These are phyloP conservation scores for Caenorhabditis remanei DNA, from an alignment of 1,140 invertebrate species.

Conservation along the genomic window DNA sequence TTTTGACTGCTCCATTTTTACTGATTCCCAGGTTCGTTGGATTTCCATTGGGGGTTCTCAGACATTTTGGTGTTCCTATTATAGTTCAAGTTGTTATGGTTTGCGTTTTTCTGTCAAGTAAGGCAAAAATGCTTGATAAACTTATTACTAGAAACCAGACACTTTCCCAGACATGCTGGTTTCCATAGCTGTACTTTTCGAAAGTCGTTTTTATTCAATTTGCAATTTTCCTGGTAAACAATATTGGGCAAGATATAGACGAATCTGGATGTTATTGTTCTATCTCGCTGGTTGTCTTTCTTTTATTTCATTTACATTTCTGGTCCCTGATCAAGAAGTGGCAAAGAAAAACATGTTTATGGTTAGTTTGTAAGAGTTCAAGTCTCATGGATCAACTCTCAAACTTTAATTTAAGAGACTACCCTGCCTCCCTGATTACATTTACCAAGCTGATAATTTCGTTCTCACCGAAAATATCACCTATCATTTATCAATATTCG, in stretches of 20 bases:
- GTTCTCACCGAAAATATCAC: background rate
- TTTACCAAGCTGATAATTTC: background rate
- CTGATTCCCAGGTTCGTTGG: background rate
- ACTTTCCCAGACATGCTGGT: background rate
- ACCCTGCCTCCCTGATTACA: background rate
- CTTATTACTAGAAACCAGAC: no score
- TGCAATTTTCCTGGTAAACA: background rate
- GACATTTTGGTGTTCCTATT: background rate
- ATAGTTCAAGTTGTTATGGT: background rate
- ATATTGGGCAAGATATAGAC: background rate
- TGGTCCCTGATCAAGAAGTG: background rate
- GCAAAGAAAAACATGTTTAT: background rate
- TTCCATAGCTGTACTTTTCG: background rate
- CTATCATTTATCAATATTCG: background rate
- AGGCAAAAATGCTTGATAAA: background rate
- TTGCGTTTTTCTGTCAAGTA: background rate
- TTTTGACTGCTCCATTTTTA: background rate
- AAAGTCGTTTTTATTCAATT: background rate
- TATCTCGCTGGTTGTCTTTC: background rate
- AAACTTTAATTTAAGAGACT: background rate
- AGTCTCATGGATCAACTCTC: background rate
- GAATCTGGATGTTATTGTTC: background rate
- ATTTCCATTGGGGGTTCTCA: background rate
- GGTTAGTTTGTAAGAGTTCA: background rate
- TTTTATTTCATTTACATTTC: background rate